Evolutionary conservation across 1,140 invertebrate species (phyloP), one percentile per base, ranked within the genome.

Genomic region (Brachystomella parvula): DNA sequence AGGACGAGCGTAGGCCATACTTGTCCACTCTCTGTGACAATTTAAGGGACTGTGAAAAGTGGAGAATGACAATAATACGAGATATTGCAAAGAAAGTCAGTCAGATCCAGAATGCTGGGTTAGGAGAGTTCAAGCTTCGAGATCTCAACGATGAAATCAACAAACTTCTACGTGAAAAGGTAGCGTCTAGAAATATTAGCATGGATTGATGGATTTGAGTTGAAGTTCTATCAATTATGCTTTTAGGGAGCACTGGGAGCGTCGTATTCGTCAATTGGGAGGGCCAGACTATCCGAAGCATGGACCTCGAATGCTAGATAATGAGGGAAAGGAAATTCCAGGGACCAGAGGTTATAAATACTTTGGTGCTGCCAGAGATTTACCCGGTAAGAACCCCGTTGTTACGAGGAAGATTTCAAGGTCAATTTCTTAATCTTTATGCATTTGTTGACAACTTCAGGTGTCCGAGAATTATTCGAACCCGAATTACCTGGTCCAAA

Each of bases 61-160:
- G 92, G 87, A 82, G 96, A 74, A 83, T 93, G 77, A 93, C 98
- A 78, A 96, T 98, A 65, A 94, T 98, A 59, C 81, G 94, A 67
- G 96, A 99, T 81, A 90, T 99, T 44, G 92, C 95, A 0, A 93
- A 95, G 75, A 99, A 99, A 83, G 96, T 99, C n/a, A 89, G 96
- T 21, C 92, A 97, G 79, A 99, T 99, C 77, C 96, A 99, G 79
- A 98, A 98, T 82, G 96, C 97, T 74, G 96, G 96, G 71, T 81
- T 99, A 0, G 96, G 96, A 0, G 97, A 99, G 81, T 99, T 97
- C 77, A 85, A 96, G 39, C 94, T 99, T 71, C 81, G 97, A 33
- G 97, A 99, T 79, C 79, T 99, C 1, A 99, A 99, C 78, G 97
- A 99, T 81, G 96, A 99, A 81, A 99, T 99, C 64, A 99, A 99